Evolutionary conservation across 2,797 vertebrate genomes (phyloP), one percentile per base, ranked within the genome.

Genomic region (Manis crassicaudata): DNA sequence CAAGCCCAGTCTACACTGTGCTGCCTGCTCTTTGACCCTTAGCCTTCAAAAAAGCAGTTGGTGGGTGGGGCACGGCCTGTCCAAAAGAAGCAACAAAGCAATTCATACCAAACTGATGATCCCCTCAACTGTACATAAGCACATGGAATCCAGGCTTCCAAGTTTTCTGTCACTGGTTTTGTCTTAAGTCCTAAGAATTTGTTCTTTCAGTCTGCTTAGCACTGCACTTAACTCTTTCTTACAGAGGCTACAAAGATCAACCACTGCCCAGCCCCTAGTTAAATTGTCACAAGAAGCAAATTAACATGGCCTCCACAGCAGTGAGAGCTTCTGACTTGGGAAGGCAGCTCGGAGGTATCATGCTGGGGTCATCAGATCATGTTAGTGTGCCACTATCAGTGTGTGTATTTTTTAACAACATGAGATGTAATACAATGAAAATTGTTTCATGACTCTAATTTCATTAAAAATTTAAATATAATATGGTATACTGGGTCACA

Each of bases 1-100:
- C 29, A 56, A 68, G 29, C 21, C 32, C 35, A 7, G 11, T 17
- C 56, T 62, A 60, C 9, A 32, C 32, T 3, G 20, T 3, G 11
- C 32, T 2, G 4, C n/a, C 52, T 70, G 4, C 1, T n/a, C 40
- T 35, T 25, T 25, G 35, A 54, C 17, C 29, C 29, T 37, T 27
- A 25, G 11, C 8, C 52, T 82, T 79, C 56, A 65, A 52, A 65
- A 95, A 62, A 70, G 27, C 37, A 54, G 7, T 17, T 76, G 16
- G 0, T 0, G 14, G 14, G 9, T 63, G 56, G 29, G 12, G 13
- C 3, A 90, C 54, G 17, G 21, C 6, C 37, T 76, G 27, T 0
- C 21, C 37, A 68, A 68, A 83, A 16, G 29, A 46, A 88, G 1
- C 10, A 43, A 62, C 20, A 46, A 80, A 76, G 7, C 37, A 73